These are phyloP conservation scores for Zelostemma sp. DNA, from an alignment of 1,140 invertebrate genomes.

Conservation along the genomic window DNA sequence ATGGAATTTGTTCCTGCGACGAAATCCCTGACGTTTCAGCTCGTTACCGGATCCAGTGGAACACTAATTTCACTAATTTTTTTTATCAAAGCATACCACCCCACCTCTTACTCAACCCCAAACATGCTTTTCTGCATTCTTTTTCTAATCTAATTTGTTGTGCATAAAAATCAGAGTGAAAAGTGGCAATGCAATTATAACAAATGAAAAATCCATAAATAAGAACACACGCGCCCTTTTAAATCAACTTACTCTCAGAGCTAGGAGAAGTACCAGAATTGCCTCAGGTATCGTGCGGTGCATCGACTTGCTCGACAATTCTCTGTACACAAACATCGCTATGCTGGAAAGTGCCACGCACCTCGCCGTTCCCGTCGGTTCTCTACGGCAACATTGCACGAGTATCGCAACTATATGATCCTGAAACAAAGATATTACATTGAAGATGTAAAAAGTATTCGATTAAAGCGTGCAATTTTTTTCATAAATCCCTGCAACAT, in stretches of 20 bases:
- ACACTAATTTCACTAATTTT: slow-evolving; percentile 50
- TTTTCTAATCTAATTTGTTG: background rate
- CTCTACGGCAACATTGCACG: slow-evolving; percentile 85
- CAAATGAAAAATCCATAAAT: too few species aligned
- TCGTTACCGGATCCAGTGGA: slow-evolving; percentile 53
- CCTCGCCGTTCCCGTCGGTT: slow-evolving; percentile 89
- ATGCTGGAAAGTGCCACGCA: slow-evolving; percentile 91
- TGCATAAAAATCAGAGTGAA: too few species aligned
- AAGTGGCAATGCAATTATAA: too few species aligned
- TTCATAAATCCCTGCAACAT: too few species aligned
- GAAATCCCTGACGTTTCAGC: slow-evolving; percentile 44
- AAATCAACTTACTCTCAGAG: slow-evolving; percentile 76
- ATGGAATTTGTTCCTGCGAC: slow-evolving; percentile 59
- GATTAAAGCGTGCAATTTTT: too few species aligned
- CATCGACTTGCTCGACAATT: slow-evolving; percentile 75
- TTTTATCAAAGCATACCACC: slow-evolving; percentile 44
- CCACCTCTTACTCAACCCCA: slow-evolving; percentile 24
- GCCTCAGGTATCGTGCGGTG: slow-evolving; percentile 85
- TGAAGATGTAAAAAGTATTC: too few species aligned
- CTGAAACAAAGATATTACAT: too few species aligned
- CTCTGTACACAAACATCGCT: slow-evolving; percentile 86
- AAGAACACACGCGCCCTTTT: too few species aligned
- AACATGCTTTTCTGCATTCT: background rate
- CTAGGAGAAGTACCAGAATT: slow-evolving; percentile 87
- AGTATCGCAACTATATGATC: slow-evolving; percentile 91